These are phyloP conservation scores for Synanthedon andrenaeformis DNA, from an alignment of 2,888 invertebrate genomes.

Conservation along the genomic window DNA sequence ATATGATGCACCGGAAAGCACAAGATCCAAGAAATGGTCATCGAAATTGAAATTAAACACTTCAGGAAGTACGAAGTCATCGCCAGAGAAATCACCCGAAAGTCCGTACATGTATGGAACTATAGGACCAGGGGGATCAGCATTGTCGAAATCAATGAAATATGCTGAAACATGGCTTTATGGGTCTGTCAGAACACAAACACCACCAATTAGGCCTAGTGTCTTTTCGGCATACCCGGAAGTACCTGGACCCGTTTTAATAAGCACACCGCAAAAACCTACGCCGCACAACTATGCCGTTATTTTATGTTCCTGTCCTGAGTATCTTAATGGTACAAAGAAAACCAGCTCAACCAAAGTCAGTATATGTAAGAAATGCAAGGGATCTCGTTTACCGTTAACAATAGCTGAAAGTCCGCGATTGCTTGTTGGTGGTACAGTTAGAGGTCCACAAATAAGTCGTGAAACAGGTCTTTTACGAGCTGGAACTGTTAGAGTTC, in stretches of 20 bases:
- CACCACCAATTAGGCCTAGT: conserved; percentile 54
- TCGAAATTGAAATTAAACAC: conserved; percentile 74
- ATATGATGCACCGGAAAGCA: conserved; percentile 63
- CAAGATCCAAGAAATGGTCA: conserved; percentile 78
- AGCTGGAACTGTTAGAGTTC: conserved; percentile 75
- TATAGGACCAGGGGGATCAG: conserved; percentile 74
- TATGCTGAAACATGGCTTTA: conserved; percentile 89
- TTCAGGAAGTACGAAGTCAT: conserved; percentile 54
- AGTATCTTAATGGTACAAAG: conserved; percentile 83
- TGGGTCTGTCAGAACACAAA: conserved; percentile 76
- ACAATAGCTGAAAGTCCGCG: conserved; percentile 72
- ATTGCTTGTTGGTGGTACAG: conserved; percentile 71
- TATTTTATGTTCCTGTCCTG: conserved; percentile 84
- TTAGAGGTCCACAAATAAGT: conserved; percentile 64
- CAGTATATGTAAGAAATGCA: conserved; percentile 85
- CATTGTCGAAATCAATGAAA: conserved; percentile 86
- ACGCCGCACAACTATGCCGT: conserved; percentile 76
- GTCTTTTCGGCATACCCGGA: conserved; percentile 64
- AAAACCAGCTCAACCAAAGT: conserved; percentile 79
- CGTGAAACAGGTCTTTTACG: conserved; percentile 59
- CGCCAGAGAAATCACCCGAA: conserved; percentile 59
- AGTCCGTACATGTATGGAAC: conserved; percentile 63
- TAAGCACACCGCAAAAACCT: conserved; percentile 67
- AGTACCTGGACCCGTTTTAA: conserved; percentile 55
- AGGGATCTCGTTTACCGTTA: conserved; percentile 81